Percentiles rank a stretch among this genome's conserved stretches.
Conservation (phyloP, 2,113 vertebrate species). For the Laterallus jamaicensis region DNA sequence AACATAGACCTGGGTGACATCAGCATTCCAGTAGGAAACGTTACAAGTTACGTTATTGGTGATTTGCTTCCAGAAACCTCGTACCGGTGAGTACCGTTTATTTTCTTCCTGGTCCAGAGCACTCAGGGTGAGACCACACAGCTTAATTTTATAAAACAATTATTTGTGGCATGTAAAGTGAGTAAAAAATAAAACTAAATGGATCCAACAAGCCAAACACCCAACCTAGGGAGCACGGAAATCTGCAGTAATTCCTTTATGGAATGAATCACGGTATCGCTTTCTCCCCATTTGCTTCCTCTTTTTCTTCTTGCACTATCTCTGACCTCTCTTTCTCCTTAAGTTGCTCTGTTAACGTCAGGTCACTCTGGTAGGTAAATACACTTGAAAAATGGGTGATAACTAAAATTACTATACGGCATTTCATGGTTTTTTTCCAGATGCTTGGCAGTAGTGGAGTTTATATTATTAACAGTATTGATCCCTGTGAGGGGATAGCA, state of each 20-base stretch:
- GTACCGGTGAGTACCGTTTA: conserved; percentile 81
- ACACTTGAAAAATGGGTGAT: background rate
- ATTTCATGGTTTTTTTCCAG: background rate
- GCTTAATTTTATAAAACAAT: background rate
- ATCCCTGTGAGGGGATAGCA: background rate
- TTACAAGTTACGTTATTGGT: conserved; percentile 79
- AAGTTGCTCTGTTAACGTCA: background rate
- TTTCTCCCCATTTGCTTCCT: accelerated
- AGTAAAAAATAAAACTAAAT: no score
- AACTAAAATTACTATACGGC: background rate
- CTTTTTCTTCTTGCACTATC: background rate
- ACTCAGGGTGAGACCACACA: background rate
- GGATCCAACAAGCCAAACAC: accelerated
- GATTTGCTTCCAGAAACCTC: conserved; percentile 92
- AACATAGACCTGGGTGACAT: conserved; percentile 85
- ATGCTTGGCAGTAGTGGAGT: background rate
- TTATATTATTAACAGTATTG: background rate
- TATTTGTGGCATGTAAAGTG: background rate
- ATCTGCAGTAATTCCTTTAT: background rate
- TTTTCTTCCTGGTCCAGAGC: background rate
- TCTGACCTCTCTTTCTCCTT: background rate
- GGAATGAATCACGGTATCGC: background rate
- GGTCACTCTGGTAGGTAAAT: background rate
- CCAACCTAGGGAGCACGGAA: background rate
- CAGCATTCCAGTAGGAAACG: conserved; percentile 79